phyloP scores from a whole-genome alignment of 2,888 invertebrate genomes.

The Drosophila flavopinicola region DNA sequence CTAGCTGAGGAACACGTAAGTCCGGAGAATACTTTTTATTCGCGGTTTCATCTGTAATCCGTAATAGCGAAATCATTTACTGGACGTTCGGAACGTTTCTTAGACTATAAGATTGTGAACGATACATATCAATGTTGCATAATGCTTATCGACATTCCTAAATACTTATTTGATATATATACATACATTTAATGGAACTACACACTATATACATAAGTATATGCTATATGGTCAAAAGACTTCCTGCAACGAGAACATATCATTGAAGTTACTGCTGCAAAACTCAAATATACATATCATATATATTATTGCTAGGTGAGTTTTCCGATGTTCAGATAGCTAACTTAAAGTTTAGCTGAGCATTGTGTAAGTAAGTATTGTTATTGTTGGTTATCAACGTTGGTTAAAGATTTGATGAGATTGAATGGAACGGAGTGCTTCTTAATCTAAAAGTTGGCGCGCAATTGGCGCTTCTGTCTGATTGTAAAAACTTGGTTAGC shows the following conservation, averaged over 20 bases:
- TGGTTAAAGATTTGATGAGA: slow-evolving; percentile 2
- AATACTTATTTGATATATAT: slow-evolving; percentile 45
- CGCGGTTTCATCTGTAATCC: slow-evolving; percentile 15
- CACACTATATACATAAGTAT: slow-evolving; percentile 25
- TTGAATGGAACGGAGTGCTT: slow-evolving; percentile 43
- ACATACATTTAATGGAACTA: slow-evolving; percentile 4
- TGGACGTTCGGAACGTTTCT: slow-evolving; percentile 31
- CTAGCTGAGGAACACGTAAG: slow-evolving; percentile 44
- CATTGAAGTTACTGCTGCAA: slow-evolving; percentile 77
- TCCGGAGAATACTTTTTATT: slow-evolving; percentile 30
- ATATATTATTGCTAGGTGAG: slow-evolving; percentile 37
- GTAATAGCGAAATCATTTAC: slow-evolving; percentile 20
- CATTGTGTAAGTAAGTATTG: slow-evolving; percentile 29
- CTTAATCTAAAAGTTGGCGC: slow-evolving; percentile 27
- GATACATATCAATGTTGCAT: slow-evolving; percentile 75
- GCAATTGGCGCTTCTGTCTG: slow-evolving; percentile 34
- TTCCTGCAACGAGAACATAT: slow-evolving; percentile 84
- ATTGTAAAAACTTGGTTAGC: slow-evolving; percentile 63
- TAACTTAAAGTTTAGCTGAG: no score
- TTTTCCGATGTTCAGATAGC: slow-evolving; percentile 13
- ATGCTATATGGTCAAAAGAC: slow-evolving; percentile 73
- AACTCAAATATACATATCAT: slow-evolving; percentile 55
- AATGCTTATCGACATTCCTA: slow-evolving; percentile 61
- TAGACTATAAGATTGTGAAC: slow-evolving; percentile 68
- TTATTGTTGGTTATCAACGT: slow-evolving; percentile 42